Base-by-base conservation (phyloP, 2,888 invertebrate species). In the Lepidocyrtoides sp. region DNA sequence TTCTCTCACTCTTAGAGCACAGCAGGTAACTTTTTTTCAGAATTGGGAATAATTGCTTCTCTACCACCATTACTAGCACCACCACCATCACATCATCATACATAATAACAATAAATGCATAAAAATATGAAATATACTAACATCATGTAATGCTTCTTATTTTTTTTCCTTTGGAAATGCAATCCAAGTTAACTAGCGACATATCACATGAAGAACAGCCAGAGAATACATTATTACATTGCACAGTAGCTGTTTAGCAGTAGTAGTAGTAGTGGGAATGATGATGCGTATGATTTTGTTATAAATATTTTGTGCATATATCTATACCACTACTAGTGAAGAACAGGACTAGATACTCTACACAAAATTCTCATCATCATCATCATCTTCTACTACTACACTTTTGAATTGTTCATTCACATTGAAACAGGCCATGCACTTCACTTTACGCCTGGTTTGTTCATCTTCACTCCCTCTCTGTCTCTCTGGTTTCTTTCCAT, bases 1-100 rank as follows among this genome's bases (percentile, higher is more conserved):
- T 66, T 66, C 72, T 75, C 23, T 48, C 36, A 36, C 36, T 4
- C 36, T 4, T 7, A 36, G 36, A 36, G 92, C 93, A 92, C 93
- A 93, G 93, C 93, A 92, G 93, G 93, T 92, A 91, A 92, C 92
- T 91, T 91, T 93, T 86, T 93, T 93, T 92, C 91, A 93, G 93
- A 93, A 93, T 93, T 93, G 90, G 93, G 91, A 93, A 93, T 93
- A 93, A 93, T 93, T 93, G 93, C 91, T 93, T 92, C 91, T 92
- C 91, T 87, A 82, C 85, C 79, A 91, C 79, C 75, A 85, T 77
- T 66, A 91, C 66, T 36, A 89, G 14, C 84, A 90, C 77, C 48
- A 77, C 63, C 83, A 83, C 26, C 77, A 29, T 14, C 8, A 29
- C 29, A 14, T 36, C 17, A 41, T 17, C 23, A 29, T 54, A 81